Evolutionary conservation across 2,113 vertebrate species (phyloP).

Genomic region (Psephotus haematonotus): DNA sequence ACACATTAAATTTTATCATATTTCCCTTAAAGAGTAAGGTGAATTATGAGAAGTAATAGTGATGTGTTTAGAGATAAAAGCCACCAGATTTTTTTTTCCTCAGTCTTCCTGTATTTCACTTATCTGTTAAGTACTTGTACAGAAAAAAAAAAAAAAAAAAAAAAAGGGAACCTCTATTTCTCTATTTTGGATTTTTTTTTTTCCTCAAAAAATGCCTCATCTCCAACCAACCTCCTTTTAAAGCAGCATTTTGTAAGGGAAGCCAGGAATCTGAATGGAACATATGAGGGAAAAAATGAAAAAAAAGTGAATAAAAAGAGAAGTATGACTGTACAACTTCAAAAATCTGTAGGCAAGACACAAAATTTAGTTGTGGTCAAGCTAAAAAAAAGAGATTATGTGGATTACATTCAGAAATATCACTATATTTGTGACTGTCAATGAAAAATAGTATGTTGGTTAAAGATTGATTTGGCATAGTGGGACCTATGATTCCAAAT

Average conservation of each 20-base stretch:
- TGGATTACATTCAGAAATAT: neutral
- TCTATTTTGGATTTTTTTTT: neutral
- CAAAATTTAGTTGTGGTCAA: neutral
- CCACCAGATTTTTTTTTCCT: neutral
- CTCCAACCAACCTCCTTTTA: neutral
- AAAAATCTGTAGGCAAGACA: neutral
- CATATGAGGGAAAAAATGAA: neutral
- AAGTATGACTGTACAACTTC: neutral
- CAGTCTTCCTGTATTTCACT: neutral
- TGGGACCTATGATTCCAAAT: neutral
- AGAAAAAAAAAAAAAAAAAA: fast-evolving
- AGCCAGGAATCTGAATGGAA: neutral
- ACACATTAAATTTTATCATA: neutral
- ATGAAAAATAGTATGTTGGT: neutral
- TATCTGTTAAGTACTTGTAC: neutral
- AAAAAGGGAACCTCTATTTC: neutral
- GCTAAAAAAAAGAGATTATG: neutral
- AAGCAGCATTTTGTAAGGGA: neutral
- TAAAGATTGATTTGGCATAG: neutral
- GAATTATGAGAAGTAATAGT: neutral
- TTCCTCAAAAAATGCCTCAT: neutral
- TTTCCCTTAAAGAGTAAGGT: neutral
- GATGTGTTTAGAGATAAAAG: neutral
- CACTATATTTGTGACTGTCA: neutral
- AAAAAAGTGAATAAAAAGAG: neutral